Percentiles rank a stretch among this genome's conserved stretches.
Conservation (phyloP, 2,888 invertebrate species). For the Polyommatus icarus region DNA sequence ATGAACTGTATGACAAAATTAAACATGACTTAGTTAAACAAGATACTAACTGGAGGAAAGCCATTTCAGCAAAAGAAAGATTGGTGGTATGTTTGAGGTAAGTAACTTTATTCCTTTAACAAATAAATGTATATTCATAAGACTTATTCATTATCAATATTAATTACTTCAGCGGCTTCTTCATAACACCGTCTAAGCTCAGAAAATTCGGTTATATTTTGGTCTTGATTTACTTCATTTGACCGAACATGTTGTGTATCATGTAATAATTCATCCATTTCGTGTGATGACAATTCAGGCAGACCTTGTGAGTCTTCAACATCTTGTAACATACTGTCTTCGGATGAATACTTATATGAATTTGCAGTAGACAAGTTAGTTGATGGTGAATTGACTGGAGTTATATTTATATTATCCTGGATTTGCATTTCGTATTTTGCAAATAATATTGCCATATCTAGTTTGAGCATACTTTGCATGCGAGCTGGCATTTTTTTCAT, state of each 20-base stretch:
- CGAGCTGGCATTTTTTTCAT: constrained; percentile 42
- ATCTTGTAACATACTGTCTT: constrained; percentile 33
- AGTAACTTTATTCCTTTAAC: constrained; percentile 10
- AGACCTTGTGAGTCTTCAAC: constrained; percentile 7
- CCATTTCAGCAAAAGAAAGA: neutral
- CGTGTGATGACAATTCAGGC: constrained; percentile 12
- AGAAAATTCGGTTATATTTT: neutral
- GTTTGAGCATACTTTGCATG: constrained; percentile 44
- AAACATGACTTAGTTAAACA: neutral
- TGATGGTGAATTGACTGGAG: constrained; percentile 33
- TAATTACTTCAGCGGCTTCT: constrained; percentile 6
- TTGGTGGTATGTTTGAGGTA: neutral
- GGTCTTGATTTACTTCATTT: constrained; percentile 15
- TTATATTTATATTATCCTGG: constrained; percentile 27
- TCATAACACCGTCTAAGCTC: constrained; percentile 7
- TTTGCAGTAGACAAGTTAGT: constrained; percentile 33
- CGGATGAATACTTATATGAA: constrained; percentile 34
- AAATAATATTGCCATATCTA: constrained; percentile 44
- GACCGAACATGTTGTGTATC: constrained; percentile 10
- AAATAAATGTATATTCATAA: constrained; percentile 12
- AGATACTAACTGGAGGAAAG: neutral
- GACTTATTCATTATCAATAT: constrained; percentile 8
- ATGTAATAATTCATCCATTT: constrained; percentile 6
- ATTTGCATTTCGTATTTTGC: constrained; percentile 39
- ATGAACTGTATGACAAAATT: constrained; percentile 22